Base-by-base conservation (phyloP, 2,113 vertebrate species). In the Xiphias gladius region DNA sequence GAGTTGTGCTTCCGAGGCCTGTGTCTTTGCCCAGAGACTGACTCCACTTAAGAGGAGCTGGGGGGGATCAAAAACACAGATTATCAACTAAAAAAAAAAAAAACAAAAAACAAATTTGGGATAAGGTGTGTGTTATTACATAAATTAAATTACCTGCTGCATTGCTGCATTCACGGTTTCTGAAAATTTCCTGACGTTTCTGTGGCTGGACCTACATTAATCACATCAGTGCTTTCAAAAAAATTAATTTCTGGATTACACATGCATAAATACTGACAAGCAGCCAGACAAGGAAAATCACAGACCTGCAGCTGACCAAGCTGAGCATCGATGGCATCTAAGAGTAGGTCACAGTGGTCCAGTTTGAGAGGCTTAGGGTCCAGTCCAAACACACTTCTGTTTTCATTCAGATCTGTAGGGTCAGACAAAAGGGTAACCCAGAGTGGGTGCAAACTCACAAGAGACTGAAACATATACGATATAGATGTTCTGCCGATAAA, bases 261-360 rank as follows among this genome's bases (percentile, higher is more conserved):
- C 5, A 19, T 30, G 14, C 3, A 4, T 2, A 68, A 1, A 50
- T 30, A 41, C 12, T 52, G 5, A 72, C n/a, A 26, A 62, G 14
- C 35, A 48, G 3, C 64, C 4, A 24, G 62, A 71, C 0, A 62
- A 10, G 30, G 7, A 64, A 28, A 57, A 24, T 55, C 22, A 52
- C 80, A 83, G 65, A 96, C 95, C 94, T 95, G 90, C 50, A 95
- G 86, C 46, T 86, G 90, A 46, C 76, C 86, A 5, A 95, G 93
- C 55, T 69, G 82, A 55, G 83, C 84, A 64, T 93, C 96, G 0
- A 95, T 82, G 0, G 93, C 72, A 12, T 95, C 94, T n/a, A 95
- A 43, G 1, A 96, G 90, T 13, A 48, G 70, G 37, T 95, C 94
- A 30, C 87, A 88, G 65, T 73, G 83, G 74, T 94, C 94, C 77